Base-by-base conservation (phyloP, 2,797 vertebrate species). In the Silurus lanzhouensis region DNA sequence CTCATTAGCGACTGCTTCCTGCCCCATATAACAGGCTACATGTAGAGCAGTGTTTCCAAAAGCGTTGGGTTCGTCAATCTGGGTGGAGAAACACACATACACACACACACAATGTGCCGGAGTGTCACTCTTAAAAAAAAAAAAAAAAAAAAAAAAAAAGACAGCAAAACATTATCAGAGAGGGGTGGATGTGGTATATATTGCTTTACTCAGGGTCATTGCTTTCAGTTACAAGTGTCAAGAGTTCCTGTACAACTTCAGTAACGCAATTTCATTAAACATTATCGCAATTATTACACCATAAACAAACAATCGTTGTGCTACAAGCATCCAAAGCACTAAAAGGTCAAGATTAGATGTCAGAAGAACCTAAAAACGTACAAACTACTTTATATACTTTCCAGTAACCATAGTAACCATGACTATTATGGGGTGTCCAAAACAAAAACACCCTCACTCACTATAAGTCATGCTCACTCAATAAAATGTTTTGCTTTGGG, bases 31-130 rank as follows among this genome's bases (percentile, higher is more conserved):
- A 92, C 98, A 99, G 81, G 98, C 96, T 64, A 99, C 97, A 86
- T 99, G 98, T 91, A 99, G 96, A 68, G 98, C 97, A 85, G 98
- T 99, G 96, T 99, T 99, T 86, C 98, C 98, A 64, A 98, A 99
- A 88, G 95, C 94, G 2, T 99, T 99, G 86, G 97, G 97, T 92
- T 99, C 98, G 78, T 99, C 98, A 0, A 99, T 99, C 98, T 99
- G 91, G 46, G 14, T 2, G 64, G 82, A 82, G 85, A 72, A 76
- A 31, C 60, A 61, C 10, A 77, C 81, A 44, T 60, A 66, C 57
- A 27, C 57, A 58, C 13, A 3, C 13, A 75, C 48, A 75, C 20
- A 57, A 27, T 27, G 27, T 27, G 31, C 31, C 4, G 31, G 31
- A 38, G 38, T 38, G 38, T 38, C 17, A 55, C 1, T 55, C 1